Conservation (phyloP, 2,888 invertebrate genomes). For the Nemotelus pantherinus region DNA sequence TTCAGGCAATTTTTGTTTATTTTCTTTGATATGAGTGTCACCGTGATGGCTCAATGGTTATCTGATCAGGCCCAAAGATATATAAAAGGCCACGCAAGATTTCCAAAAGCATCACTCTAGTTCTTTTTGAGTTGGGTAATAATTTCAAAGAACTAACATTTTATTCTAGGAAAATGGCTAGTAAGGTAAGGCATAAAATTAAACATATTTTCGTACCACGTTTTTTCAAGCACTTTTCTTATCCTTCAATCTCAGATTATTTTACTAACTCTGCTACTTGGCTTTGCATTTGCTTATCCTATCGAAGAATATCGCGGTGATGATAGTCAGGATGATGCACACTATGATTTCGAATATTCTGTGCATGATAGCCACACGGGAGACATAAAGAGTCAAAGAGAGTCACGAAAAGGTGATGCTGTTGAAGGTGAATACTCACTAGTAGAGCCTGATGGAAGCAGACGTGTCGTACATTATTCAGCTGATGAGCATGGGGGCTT, state of each 20-base stretch:
- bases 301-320: background rate
- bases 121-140: background rate
- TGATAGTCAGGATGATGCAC: constrained; percentile 52
- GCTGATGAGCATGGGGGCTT: constrained; percentile 63
- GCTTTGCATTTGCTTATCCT: background rate
- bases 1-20: too few relatives aligned
- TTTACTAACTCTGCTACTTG: background rate
- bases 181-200: too few relatives aligned
- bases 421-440: constrained; percentile 64
- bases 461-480: constrained; percentile 62
- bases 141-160: too few relatives aligned
- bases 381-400: constrained; percentile 64
- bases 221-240: too few relatives aligned
- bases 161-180: too few relatives aligned
- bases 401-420: constrained; percentile 62
- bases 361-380: constrained; percentile 63
- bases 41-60: too few relatives aligned
- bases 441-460: constrained; percentile 63
- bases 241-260: background rate
- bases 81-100: background rate
- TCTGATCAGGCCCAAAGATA: background rate
- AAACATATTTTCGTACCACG: too few relatives aligned
- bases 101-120: background rate
- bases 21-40: too few relatives aligned
- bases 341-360: constrained; percentile 63